A percentile compares a stretch with the other conserved stretches of the same genome.
phyloP scores from a whole-genome alignment of 2,888 invertebrate species.

The Pristionchus fissidentatus region DNA sequence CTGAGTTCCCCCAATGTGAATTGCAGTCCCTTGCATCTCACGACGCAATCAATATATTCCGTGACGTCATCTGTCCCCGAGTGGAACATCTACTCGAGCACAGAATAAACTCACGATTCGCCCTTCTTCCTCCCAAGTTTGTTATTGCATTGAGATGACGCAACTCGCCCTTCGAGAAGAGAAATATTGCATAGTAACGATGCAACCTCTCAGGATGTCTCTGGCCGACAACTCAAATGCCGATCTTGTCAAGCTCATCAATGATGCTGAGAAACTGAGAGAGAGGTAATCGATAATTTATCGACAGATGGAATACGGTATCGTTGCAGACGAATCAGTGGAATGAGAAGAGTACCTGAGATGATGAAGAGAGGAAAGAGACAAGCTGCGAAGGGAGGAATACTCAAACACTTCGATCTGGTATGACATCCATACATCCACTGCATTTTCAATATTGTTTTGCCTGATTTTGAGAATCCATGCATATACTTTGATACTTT shows the following conservation, averaged over 20 bases:
- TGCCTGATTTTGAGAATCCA: too few species aligned
- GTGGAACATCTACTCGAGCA: constrained; percentile 1
- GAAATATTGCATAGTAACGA: not conserved
- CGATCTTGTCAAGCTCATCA: constrained; percentile 37
- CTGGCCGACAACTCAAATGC: not conserved
- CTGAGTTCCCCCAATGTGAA: not conserved
- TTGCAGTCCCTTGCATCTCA: constrained; percentile 30
- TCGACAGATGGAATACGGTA: not conserved
- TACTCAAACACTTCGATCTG: constrained; percentile 43
- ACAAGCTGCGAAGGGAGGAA: not conserved
- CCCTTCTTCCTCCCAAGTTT: constrained; percentile 36
- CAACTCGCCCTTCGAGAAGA: not conserved
- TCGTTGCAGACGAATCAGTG: constrained; percentile 16
- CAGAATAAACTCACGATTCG: constrained; percentile 35
- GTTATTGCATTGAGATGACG: too few species aligned
- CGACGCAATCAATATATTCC: constrained; percentile 27
- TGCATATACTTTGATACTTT: not conserved
- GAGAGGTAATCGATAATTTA: not conserved
- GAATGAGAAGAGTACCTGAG: not conserved
- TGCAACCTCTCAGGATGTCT: not conserved
- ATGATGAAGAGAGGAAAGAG: constrained; percentile 1
- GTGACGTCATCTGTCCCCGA: constrained; percentile 15
- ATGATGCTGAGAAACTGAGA: constrained; percentile 23
- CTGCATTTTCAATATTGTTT: too few species aligned
- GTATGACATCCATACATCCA: too few species aligned